A percentile compares a stretch with the other conserved stretches of the same genome.
Conservation (phyloP, 2,113 vertebrate genomes). For the Turdus rufiventris region DNA sequence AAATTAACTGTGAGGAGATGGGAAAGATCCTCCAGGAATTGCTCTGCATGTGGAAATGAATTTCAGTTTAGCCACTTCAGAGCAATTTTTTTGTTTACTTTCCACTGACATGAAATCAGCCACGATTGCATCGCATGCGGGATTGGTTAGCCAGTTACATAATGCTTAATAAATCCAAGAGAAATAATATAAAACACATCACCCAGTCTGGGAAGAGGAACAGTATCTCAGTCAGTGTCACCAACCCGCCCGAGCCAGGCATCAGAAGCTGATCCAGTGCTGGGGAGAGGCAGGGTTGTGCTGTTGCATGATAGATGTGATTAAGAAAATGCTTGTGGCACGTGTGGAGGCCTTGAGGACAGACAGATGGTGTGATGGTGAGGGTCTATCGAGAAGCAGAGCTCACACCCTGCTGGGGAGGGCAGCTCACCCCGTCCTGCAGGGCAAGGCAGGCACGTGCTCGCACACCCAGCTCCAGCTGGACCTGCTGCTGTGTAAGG, state of each 20-base stretch:
- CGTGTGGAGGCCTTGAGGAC: neutral
- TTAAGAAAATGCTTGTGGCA: neutral
- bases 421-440: fast-evolving
- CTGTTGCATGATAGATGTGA: neutral
- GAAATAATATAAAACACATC: conserved; percentile 58
- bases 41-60: conserved; percentile 32
- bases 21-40: conserved; percentile 25
- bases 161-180: conserved; percentile 57
- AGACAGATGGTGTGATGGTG: neutral
- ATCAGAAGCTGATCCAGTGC: neutral
- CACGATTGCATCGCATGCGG: neutral
- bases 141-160: conserved; percentile 34
- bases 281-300: neutral
- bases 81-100: conserved; percentile 46
- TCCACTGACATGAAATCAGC: conserved; percentile 44
- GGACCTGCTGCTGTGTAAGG: neutral
- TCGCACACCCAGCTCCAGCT: fast-evolving
- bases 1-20: neutral
- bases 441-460: neutral
- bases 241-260: neutral
- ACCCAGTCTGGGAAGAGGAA: conserved; percentile 1
- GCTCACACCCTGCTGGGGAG: fast-evolving
- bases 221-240: neutral
- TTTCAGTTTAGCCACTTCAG: conserved; percentile 51
- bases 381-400: neutral